A percentile compares a stretch with the other conserved stretches of the same genome.
phyloP scores from a whole-genome alignment of 1,140 invertebrate genomes.

The Musca domestica region DNA sequence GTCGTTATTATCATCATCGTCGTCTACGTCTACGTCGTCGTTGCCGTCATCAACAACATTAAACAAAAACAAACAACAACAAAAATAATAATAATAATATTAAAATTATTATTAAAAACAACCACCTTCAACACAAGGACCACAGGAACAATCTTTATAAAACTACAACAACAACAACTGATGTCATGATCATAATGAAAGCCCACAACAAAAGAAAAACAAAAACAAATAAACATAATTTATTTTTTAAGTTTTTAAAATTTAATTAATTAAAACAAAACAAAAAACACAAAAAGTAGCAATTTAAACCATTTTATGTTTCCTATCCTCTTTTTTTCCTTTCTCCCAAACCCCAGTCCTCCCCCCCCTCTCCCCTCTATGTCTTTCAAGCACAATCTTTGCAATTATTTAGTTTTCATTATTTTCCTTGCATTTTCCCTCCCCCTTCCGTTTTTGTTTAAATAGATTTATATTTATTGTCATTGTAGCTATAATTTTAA shows the following conservation, averaged over 20 bases:
- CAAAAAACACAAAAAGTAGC: constrained; percentile 12
- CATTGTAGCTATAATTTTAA: no score
- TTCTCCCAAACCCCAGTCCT: not conserved
- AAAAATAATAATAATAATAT: not conserved
- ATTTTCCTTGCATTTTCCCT: no score
- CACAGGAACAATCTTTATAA: constrained; percentile 21
- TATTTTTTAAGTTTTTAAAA: constrained; percentile 20
- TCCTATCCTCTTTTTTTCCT: not conserved
- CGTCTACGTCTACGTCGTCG: not conserved
- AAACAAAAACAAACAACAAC: not conserved
- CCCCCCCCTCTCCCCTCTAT: not conserved
- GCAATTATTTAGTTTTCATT: no score
- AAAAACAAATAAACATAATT: constrained; percentile 4
- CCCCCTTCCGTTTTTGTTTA: not conserved
- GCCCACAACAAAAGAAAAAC: no score
- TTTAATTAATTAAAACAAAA: constrained; percentile 2
- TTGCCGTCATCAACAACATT: not conserved
- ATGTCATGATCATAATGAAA: constrained; percentile 14
- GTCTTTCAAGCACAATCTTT: not conserved
- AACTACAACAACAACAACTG: constrained; percentile 8
- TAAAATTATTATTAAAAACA: not conserved
- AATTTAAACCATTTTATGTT: constrained; percentile 11
- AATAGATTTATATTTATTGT: no score
- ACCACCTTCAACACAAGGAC: constrained; percentile 21
- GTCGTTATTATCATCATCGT: not conserved